Percentiles rank a stretch among this genome's conserved stretches.
Evolutionary conservation across 2,888 invertebrate genomes (phyloP).

Genomic region (Ormyrus thymus): DNA sequence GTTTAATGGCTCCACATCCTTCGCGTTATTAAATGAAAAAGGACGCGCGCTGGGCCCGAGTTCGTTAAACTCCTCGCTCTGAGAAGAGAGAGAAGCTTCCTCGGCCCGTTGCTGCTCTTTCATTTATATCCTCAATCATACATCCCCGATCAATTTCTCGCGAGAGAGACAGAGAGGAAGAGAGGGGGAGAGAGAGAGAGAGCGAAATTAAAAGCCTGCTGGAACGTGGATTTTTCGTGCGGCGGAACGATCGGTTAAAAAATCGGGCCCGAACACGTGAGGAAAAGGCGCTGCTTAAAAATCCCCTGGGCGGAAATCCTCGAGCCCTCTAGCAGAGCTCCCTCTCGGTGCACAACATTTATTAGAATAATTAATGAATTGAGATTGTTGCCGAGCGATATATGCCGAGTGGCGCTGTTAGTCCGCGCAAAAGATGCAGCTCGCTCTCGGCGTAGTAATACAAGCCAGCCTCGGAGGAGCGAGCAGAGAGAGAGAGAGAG

Average conservation of each 20-base stretch:
- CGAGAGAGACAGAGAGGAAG: background rate
- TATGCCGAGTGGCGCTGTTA: slow-evolving; percentile 27
- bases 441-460: background rate
- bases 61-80: slow-evolving; percentile 37
- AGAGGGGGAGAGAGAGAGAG: too few relatives aligned
- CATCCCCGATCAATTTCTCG: slow-evolving; percentile 41
- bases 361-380: slow-evolving; percentile 58
- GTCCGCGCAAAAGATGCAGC: slow-evolving; percentile 31
- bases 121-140: slow-evolving; percentile 49
- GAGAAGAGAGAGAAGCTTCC: background rate
- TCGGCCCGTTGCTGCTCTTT: slow-evolving; percentile 8
- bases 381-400: slow-evolving; percentile 54
- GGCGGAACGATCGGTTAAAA: background rate
- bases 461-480: slow-evolving; percentile 19
- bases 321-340: background rate
- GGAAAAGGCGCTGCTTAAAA: too few relatives aligned
- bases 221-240: background rate
- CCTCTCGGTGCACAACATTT: slow-evolving; percentile 45
- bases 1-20: slow-evolving; percentile 31
- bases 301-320: background rate
- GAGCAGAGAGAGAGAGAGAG: slow-evolving; percentile 22
- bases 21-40: slow-evolving; percentile 29
- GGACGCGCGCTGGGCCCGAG: background rate
- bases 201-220: background rate
- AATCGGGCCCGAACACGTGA: background rate